Percentiles rank a stretch among this genome's conserved stretches.
Evolutionary conservation across 2,888 invertebrate species (phyloP).

Genomic region (Drosophila fungiperda): DNA sequence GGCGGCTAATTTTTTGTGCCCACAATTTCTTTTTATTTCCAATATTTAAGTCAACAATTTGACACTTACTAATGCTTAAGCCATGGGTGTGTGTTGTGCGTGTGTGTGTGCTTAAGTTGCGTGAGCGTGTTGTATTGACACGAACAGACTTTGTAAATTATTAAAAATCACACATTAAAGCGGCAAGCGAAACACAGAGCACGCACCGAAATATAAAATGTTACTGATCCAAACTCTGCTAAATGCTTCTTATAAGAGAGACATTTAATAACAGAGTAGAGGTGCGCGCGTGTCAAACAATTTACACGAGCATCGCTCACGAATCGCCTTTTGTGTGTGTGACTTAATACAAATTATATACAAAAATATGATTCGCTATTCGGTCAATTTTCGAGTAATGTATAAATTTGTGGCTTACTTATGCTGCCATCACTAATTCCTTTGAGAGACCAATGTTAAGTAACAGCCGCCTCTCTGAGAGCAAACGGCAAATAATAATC

Average conservation of each 20-base stretch:
- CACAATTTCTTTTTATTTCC: slow-evolving; percentile 17
- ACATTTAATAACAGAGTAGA: slow-evolving; percentile 31
- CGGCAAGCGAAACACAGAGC: slow-evolving; percentile 41
- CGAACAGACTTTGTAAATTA: slow-evolving; percentile 40
- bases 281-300: slow-evolving; percentile 35
- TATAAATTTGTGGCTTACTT: not conserved
- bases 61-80: slow-evolving; percentile 58
- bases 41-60: slow-evolving; percentile 31
- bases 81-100: slow-evolving; percentile 23
- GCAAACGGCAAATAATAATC: slow-evolving; percentile 6
- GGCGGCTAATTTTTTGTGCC: slow-evolving; percentile 33
- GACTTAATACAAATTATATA: not conserved
- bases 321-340: not conserved
- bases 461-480: slow-evolving; percentile 6
- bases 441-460: slow-evolving; percentile 13
- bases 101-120: slow-evolving; percentile 9
- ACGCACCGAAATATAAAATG: slow-evolving; percentile 60
- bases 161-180: slow-evolving; percentile 35
- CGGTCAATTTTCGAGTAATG: no score
- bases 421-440: slow-evolving; percentile 16
- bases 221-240: slow-evolving; percentile 49
- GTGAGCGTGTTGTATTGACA: slow-evolving; percentile 35
- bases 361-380: not conserved
- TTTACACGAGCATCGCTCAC: slow-evolving; percentile 20
- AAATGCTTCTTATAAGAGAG: slow-evolving; percentile 55